Base-by-base conservation (phyloP, 2,113 vertebrate species). In the Stictonetta naevosa region DNA sequence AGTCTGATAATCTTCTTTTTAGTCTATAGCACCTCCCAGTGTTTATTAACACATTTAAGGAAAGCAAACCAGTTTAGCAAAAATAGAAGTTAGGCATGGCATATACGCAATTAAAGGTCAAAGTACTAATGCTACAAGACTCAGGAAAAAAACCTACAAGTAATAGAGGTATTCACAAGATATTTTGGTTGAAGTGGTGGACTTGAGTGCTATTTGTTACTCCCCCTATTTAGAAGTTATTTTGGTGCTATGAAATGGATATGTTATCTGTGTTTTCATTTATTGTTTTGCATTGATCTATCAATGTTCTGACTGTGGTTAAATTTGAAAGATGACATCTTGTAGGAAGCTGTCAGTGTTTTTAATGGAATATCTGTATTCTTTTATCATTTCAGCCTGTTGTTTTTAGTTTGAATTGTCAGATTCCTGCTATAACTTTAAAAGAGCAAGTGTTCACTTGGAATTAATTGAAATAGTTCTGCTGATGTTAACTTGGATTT, bases 1-100 rank as follows among this genome's bases (percentile, higher is more conserved):
- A 88, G 63, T 85, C 63, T 85, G 53, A 90, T 71, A 67, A 77
- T 40, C 63, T 76, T 62, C 56, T 94, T 95, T 94, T 86, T 69
- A 96, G 96, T 71, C 82, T 96, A 34, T 69, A 94, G 94, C 96
- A 97, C 93, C 92, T 96, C 90, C 85, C 87, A 83, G 94, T 94
- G 92, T 94, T 75, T 95, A n/a, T 67, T 75, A 81, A 83, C 64
- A 86, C 9, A 0, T 80, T 81, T 67, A 90, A 88, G 77, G 21
- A 38, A 91, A 76, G 21, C n/a, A 60, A 85, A 6, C 8, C 14
- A 42, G 16, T 2, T 66, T 48, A 74, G 44, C n/a, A 83, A 56
- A 92, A 76, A 62, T 64, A 71, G 46, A 80, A 80, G 26, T 55
- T 13, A 56, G 15, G 9, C 29, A 31, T 62, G 19, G 46, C 14